Evolutionary conservation across 2,888 invertebrate genomes (phyloP).

Genomic region (Lycophotia porphyrea): DNA sequence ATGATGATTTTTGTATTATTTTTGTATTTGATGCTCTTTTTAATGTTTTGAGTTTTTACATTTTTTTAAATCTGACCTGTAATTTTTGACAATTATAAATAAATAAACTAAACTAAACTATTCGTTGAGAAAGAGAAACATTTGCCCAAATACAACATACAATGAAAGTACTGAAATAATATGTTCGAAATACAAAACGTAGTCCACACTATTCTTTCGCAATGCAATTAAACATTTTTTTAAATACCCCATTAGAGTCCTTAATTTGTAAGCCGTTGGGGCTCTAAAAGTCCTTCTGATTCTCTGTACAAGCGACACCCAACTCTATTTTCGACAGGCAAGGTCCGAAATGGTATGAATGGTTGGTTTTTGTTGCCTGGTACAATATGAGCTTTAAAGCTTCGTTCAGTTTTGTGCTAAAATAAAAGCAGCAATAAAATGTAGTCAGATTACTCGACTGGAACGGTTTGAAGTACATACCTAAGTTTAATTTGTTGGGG

Average conservation of each 20-base stretch:
- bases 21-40: no score
- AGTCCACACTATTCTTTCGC: constrained; percentile 68
- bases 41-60: no score
- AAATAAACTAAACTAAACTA: no score
- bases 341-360: constrained; percentile 24
- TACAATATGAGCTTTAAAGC: constrained; percentile 63
- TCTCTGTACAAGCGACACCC: constrained; percentile 7
- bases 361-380: constrained; percentile 26
- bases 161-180: background rate
- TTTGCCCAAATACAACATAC: no score
- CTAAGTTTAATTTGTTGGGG: constrained; percentile 53
- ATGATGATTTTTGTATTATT: no score
- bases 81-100: no score
- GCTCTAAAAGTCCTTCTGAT: constrained; percentile 56
- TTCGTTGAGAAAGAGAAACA: background rate
- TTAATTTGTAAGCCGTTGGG: constrained; percentile 76
- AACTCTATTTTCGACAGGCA: rapidly evolving
- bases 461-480: constrained; percentile 59
- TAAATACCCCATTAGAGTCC: constrained; percentile 78
- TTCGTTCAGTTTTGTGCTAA: constrained; percentile 59
- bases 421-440: constrained; percentile 68
- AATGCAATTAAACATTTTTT: constrained; percentile 78
- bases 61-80: no score
- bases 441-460: constrained; percentile 61
- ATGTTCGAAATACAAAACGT: constrained; percentile 14